Base-by-base conservation (phyloP, 2,113 vertebrate genomes). In the Myrmophylax atrothorax region DNA sequence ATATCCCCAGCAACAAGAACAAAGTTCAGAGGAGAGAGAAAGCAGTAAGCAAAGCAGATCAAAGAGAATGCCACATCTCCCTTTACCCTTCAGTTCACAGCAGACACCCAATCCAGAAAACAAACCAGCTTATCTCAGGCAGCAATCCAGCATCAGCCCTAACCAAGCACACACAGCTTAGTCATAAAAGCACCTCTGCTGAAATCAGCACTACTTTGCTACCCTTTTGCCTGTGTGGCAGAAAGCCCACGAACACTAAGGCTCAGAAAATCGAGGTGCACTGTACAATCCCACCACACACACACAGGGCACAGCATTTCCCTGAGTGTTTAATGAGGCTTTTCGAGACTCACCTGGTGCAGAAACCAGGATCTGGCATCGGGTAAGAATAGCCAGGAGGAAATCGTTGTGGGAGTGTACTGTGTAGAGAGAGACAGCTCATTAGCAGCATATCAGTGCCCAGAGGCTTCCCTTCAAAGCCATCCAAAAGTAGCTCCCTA, bases 371-470 rank as follows among this genome's bases (percentile, higher is more conserved):
- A 99, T 99, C 96, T 99, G 99, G 87, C 99, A 99, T 18, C 99
- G 98, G 3, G 99, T 99, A 73, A 99, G 99, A 90, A 99, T 99
- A 46, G 99, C 99, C 98, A 99, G 93, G 72, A 99, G 98, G 91
- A 99, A 99, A 89, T 99, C 99, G 6, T 99, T 99, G 97, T 99
- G 99, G 58, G 99, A 98, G 58, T 99, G 99, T 17, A 99, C 99
- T 99, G 96, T 0, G 3, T 60, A 49, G 26, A 93, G 58, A 89
- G 26, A 96, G 44, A 93, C 14, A 64, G 9, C 3, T 44, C 62
- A 38, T 87, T 86, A 94, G 75, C 18, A 84, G 46, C 40, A 42
- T 1, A 1, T 3, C 81, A 67, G 15, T 28, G 26, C 37, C 19
- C 35, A 78, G n/a, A 31, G 23, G 25, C 31, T 62, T 4, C 8